Conservation (phyloP, 2,797 vertebrate species). For the Melanotaenia nigrans region DNA sequence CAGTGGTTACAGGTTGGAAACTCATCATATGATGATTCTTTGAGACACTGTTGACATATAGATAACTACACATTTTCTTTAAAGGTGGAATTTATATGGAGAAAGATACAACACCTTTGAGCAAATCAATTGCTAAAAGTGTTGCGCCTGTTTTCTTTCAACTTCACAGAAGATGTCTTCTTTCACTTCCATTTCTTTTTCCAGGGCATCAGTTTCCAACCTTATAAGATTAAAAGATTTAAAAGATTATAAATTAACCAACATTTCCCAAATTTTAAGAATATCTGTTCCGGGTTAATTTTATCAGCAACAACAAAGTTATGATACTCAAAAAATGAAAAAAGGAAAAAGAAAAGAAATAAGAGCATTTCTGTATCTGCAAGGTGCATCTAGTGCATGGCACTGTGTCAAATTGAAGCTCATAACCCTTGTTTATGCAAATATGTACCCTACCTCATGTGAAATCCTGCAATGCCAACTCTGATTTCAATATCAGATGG, state of each 20-base stretch:
- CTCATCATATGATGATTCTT: not conserved
- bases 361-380: not conserved
- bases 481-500: slow-evolving; percentile 74
- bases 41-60: too few relatives aligned
- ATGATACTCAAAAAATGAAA: not conserved
- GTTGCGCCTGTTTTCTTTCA: too few relatives aligned
- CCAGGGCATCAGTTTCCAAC: not conserved
- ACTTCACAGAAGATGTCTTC: not conserved
- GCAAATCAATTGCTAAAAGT: not conserved
- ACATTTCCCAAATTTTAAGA: not conserved
- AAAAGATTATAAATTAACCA: not conserved
- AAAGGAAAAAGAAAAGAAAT: not conserved
- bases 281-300: not conserved
- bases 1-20: not conserved
- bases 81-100: not conserved
- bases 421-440: slow-evolving; percentile 38
- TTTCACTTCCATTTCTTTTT: not conserved
- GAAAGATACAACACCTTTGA: not conserved
- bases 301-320: not conserved
- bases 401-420: slow-evolving; percentile 38
- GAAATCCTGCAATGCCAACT: slow-evolving; percentile 25
- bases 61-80: not conserved
- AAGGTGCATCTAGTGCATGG: not conserved
- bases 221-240: too few relatives aligned
- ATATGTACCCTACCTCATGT: slow-evolving; percentile 44